Conservation (phyloP, 2,888 invertebrate species). For the Liopterus haemorrhoidalis region DNA sequence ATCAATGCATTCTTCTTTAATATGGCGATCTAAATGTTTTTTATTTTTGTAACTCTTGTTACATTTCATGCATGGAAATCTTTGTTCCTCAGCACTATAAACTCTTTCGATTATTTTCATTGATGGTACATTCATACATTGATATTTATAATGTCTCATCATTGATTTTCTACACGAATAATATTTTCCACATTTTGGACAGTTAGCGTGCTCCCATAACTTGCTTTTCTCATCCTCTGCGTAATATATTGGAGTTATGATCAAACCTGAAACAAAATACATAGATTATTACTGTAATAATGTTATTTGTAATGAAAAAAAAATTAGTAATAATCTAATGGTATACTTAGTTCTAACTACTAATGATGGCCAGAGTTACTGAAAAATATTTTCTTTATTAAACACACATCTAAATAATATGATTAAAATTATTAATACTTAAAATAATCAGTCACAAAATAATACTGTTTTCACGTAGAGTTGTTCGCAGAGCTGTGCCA, state of each 20-base stretch:
- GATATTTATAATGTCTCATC: constrained; percentile 25
- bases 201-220: constrained; percentile 11
- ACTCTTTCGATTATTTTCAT: too few species aligned
- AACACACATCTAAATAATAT: too few species aligned
- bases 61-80: constrained; percentile 52
- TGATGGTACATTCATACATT: constrained; percentile 26
- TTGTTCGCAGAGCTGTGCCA: too few species aligned
- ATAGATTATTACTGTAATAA: constrained; percentile 12
- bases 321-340: too few species aligned
- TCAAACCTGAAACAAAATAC: constrained; percentile 10
- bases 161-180: constrained; percentile 26
- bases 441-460: too few species aligned
- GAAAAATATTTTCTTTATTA: too few species aligned
- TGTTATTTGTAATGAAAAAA: too few species aligned
- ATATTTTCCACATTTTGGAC: constrained; percentile 26
- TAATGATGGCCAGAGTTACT: too few species aligned
- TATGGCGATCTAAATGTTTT: constrained; percentile 52
- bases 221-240: constrained; percentile 12
- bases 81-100: too few species aligned
- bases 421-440: too few species aligned
- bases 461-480: too few species aligned
- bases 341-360: too few species aligned
- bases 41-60: constrained; percentile 56
- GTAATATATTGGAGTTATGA: constrained; percentile 13
- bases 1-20: constrained; percentile 47